Conservation (phyloP, 2,113 vertebrate species). For the Recurvirostra avosetta region DNA sequence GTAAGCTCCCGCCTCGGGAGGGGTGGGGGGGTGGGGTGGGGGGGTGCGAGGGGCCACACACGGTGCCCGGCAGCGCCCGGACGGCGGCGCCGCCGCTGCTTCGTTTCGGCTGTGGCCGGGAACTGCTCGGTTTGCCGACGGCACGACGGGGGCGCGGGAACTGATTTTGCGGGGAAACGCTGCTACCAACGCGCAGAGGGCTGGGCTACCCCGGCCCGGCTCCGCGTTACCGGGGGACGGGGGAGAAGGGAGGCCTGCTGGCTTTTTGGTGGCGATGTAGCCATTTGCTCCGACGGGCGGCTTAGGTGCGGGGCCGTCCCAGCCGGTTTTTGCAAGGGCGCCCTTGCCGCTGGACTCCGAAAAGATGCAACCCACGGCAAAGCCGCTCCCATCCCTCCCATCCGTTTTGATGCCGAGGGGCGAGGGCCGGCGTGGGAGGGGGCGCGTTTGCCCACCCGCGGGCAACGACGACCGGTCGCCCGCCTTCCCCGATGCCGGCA, state of each 20-base stretch:
- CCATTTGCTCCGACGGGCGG: not conserved
- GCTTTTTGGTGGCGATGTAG: not conserved
- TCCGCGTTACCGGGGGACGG: not conserved
- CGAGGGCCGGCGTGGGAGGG: not conserved
- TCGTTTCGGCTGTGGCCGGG: not conserved
- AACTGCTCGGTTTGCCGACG: no score
- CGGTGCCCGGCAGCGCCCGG: not conserved
- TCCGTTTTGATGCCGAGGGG: not conserved
- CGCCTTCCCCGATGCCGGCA: not conserved
- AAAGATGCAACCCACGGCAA: not conserved
- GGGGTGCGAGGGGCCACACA: not conserved
- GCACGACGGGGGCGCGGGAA: not conserved
- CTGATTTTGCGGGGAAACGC: not conserved
- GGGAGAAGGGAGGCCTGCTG: no score
- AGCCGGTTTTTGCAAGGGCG: not conserved
- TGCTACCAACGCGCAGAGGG: no score
- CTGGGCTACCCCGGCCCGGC: not conserved
- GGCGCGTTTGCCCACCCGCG: conserved; percentile 1
- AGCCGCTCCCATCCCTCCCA: not conserved
- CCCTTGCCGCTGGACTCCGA: no score
- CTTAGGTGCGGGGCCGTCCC: not conserved
- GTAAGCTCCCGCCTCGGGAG: not conserved
- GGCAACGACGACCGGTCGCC: not conserved
- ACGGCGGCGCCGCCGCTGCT: not conserved
- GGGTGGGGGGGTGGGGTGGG: no score